Conservation (phyloP, 2,113 vertebrate species). For the Caranx melampygus region DNA sequence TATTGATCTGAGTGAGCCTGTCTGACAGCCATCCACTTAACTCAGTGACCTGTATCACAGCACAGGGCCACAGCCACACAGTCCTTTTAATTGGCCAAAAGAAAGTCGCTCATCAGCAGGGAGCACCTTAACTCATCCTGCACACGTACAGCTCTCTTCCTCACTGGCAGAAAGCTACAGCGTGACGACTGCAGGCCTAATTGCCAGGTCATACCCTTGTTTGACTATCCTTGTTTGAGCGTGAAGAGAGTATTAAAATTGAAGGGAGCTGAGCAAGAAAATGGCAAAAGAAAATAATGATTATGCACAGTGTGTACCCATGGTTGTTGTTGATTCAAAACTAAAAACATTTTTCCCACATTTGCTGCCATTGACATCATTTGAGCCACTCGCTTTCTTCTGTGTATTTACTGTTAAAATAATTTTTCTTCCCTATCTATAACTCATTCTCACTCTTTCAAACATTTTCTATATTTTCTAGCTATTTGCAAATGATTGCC, state of each 20-base stretch:
- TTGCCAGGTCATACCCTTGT: constrained; percentile 13
- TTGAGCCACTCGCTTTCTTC: neutral
- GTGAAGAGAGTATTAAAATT: neutral
- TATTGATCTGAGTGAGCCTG: constrained; percentile 32
- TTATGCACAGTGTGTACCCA: neutral
- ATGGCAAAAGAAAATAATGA: neutral
- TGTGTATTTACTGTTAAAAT: neutral
- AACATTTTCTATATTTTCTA: neutral
- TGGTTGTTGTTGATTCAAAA: neutral
- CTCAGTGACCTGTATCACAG: constrained; percentile 59
- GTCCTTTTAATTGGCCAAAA: constrained; percentile 47
- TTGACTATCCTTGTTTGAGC: constrained; percentile 6
- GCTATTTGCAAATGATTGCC: neutral
- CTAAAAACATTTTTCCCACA: neutral
- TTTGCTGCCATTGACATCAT: neutral
- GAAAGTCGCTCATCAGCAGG: constrained; percentile 20
- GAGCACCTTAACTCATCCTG: constrained; percentile 26
- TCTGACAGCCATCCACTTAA: constrained; percentile 68
- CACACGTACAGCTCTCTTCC: constrained; percentile 9
- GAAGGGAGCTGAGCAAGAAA: neutral
- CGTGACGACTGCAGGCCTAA: neutral
- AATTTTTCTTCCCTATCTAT: neutral
- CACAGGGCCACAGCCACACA: constrained; percentile 17
- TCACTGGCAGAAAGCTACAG: constrained; percentile 1
- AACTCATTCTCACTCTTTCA: neutral